Percentiles rank a stretch among this genome's conserved stretches.
Conservation (phyloP, 2,113 vertebrate genomes). For the Phalacrocorax brasilianus region DNA sequence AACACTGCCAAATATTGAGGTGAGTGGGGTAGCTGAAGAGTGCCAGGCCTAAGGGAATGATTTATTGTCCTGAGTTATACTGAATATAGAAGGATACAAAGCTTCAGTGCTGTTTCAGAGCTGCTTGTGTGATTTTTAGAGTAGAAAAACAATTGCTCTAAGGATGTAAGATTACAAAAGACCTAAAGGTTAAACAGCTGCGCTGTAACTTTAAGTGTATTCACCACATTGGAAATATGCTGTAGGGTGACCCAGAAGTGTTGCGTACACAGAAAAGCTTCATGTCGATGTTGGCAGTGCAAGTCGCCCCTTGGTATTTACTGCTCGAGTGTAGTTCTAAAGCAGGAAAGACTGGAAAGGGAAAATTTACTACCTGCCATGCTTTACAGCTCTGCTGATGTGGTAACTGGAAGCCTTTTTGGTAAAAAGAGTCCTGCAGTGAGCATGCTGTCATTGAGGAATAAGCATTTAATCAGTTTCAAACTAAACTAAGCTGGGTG, state of each 20-base stretch:
- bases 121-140: background rate
- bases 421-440: background rate
- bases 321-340: constrained; percentile 16
- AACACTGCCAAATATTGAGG: constrained; percentile 96
- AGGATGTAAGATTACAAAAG: background rate
- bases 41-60: fast-evolving
- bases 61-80: background rate
- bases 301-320: constrained; percentile 41
- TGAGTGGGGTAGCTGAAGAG: constrained; percentile 52
- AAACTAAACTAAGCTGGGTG: background rate
- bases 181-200: background rate
- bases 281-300: constrained; percentile 26
- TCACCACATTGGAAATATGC: background rate
- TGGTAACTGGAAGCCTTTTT: background rate
- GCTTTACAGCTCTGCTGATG: constrained; percentile 16
- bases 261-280: constrained; percentile 12
- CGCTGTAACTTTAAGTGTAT: constrained; percentile 20
- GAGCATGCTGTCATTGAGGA: background rate
- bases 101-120: background rate
- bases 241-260: constrained; percentile 39
- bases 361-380: constrained; percentile 47
- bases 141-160: background rate
- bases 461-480: background rate
- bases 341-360: constrained; percentile 47
- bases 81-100: background rate